Evolutionary conservation across 2,888 invertebrate species (phyloP).

Genomic region (Scaeva pyrastri): DNA sequence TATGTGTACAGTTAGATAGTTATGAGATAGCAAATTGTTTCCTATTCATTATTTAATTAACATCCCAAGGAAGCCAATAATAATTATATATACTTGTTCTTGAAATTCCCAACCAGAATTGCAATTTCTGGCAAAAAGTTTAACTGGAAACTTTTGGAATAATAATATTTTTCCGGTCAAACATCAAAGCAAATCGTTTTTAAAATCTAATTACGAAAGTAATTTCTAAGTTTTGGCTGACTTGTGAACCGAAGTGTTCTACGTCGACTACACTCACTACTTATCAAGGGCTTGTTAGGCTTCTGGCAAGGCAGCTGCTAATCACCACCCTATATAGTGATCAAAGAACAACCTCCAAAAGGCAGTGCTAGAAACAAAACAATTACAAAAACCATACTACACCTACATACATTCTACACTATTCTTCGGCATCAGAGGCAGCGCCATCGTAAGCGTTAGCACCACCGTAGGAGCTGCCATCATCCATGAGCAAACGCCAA

Average conservation of each 20-base stretch:
- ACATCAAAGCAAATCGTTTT: constrained; percentile 62
- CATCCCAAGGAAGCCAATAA: constrained; percentile 33
- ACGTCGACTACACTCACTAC: constrained; percentile 5
- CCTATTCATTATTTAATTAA: constrained; percentile 47
- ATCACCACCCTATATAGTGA: constrained; percentile 65
- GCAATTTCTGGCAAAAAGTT: not conserved
- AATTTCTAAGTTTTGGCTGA: constrained; percentile 56
- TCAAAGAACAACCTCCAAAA: constrained; percentile 52
- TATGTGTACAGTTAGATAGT: not conserved
- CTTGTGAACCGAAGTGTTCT: constrained; percentile 37
- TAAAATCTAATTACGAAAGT: constrained; percentile 68
- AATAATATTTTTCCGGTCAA: constrained; percentile 52
- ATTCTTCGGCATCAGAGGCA: not conserved
- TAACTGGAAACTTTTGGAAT: constrained; percentile 49
- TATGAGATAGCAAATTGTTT: constrained; percentile 30
- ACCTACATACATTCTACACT: not conserved
- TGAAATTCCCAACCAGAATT: not conserved
- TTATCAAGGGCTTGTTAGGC: constrained; percentile 65
- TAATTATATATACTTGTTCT: constrained; percentile 36
- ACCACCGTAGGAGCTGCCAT: constrained; percentile 15
- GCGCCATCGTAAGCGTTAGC: not conserved
- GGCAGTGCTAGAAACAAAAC: constrained; percentile 43
- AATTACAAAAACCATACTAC: constrained; percentile 51
- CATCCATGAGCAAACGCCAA: not conserved
- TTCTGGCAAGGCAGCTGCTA: constrained; percentile 54